Base-by-base conservation (phyloP, 2,797 vertebrate species). In the Thalassophryne amazonica region DNA sequence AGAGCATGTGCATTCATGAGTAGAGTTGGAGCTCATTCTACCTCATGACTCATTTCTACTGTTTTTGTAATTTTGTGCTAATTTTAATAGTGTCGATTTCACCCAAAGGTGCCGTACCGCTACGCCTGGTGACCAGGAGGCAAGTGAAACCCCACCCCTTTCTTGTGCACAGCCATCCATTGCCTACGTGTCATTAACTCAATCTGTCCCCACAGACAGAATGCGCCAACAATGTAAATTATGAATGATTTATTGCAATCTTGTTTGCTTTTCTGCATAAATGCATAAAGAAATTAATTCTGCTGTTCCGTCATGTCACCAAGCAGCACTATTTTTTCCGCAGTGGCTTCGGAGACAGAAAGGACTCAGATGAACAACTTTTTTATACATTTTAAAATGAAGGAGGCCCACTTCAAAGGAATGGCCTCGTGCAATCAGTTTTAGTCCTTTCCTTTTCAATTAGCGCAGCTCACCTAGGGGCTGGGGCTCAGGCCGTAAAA, bases 401-500 rank as follows among this genome's bases (percentile, higher is more conserved):
- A 77, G 67, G 73, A 74, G 70, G 76, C 63, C 73, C 56, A 65
- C 82, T 82, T 85, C 83, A 87, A 88, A 86, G 78, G 57, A 37
- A 60, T 33, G 72, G 78, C 78, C 73, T 69, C 21, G 13, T 68
- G 70, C 73, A 78, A 87, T 86, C 81, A 70, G 69, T 73, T 83
- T n/a, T 83, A 77, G 76, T 61, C 69, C 64, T 73, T 85, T 86
- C 83, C 54, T 73, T 81, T 86, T 81, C 79, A 84, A 86, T 86
- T 84, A 86, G 83, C 47, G 51, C 62, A 55, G 63, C 73, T 77
- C 76, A 81, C 79, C 78, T 80, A 60, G 30, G 43, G 60, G 65
- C 51, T 18, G 50, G 72, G n/a, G 67, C 68, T 38, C 12, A 59
- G 39, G 49, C 60, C 30, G 46, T 89, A 77, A 86, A 87, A 88